phyloP scores from a whole-genome alignment of 2,797 vertebrate species.

The Ptychobarbus kaznakovi region DNA sequence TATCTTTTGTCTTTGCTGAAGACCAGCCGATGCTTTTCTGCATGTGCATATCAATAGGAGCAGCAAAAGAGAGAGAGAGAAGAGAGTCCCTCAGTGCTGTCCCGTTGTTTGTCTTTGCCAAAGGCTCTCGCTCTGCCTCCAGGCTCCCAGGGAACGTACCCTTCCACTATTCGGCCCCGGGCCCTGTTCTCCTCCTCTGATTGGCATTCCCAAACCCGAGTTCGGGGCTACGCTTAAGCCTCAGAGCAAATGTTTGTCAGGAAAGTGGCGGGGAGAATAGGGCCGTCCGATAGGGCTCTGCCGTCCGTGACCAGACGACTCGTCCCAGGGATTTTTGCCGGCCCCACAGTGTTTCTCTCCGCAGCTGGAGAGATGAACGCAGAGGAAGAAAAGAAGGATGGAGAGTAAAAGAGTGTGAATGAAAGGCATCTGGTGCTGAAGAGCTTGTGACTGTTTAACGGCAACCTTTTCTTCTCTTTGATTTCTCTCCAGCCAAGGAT shows the following conservation, averaged over 20 bases:
- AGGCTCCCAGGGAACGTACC: constrained; percentile 81
- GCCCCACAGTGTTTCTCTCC: constrained; percentile 79
- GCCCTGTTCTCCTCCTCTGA: constrained; percentile 77
- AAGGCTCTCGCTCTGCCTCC: constrained; percentile 82
- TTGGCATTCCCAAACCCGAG: constrained; percentile 84
- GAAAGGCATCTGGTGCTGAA: constrained; percentile 96
- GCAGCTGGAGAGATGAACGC: constrained; percentile 89
- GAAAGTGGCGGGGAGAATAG: constrained; percentile 84
- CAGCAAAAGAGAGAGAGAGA: constrained; percentile 55
- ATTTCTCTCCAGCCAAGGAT: constrained; percentile 82
- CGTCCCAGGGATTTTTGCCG: constrained; percentile 92
- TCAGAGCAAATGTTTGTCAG: constrained; percentile 93
- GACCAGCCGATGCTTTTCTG: constrained; percentile 77
- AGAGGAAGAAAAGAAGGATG: constrained; percentile 69
- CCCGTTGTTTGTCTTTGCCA: constrained; percentile 84
- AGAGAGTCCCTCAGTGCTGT: constrained; percentile 74
- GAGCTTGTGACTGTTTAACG: constrained; percentile 97
- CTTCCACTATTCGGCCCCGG: constrained; percentile 71
- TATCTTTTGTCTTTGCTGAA: constrained; percentile 80
- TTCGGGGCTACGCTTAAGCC: constrained; percentile 84
- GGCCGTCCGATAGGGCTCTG: constrained; percentile 77
- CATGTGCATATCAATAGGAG: constrained; percentile 83
- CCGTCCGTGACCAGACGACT: constrained; percentile 98
- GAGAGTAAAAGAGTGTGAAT: constrained; percentile 75
- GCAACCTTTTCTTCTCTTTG: constrained; percentile 84